phyloP scores from a whole-genome alignment of 2,888 invertebrate species.

The Tromatobia lineatoria region DNA sequence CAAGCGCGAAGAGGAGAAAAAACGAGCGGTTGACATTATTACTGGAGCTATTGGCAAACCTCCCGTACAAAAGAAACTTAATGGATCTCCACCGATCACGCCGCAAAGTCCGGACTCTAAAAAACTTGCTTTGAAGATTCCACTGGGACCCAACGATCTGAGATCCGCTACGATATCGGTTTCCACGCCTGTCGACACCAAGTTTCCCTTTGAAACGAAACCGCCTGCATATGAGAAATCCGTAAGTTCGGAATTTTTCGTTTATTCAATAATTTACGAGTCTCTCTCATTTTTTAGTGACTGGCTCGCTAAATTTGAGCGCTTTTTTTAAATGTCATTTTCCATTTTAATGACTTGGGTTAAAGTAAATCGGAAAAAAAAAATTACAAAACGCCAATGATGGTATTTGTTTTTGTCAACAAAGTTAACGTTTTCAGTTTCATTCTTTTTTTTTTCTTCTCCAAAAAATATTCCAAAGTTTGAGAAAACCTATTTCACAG shows the following conservation, averaged over 20 bases:
- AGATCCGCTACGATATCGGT: conserved; percentile 83
- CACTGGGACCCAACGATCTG: conserved; percentile 83
- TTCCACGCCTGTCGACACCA: conserved; percentile 83
- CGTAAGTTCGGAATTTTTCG: conserved; percentile 68
- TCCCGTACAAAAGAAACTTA: conserved; percentile 76
- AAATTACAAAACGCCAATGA: no score
- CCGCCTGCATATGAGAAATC: conserved; percentile 73
- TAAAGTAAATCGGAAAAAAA: no score
- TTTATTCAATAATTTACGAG: neutral
- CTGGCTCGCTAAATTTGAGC: no score
- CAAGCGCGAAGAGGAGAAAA: conserved; percentile 80
- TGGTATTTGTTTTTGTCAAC: no score
- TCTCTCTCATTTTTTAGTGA: no score
- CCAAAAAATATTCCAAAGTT: no score
- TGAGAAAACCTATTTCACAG: no score
- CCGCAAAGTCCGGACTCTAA: conserved; percentile 80
- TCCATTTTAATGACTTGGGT: no score
- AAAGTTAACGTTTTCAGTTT: no score
- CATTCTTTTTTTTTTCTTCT: no score
- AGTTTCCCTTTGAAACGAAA: conserved; percentile 79
- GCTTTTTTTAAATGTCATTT: no score
- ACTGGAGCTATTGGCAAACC: conserved; percentile 81
- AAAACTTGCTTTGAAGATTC: conserved; percentile 81
- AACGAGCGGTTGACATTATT: conserved; percentile 82
- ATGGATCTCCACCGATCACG: conserved; percentile 82